phyloP scores from a whole-genome alignment of 2,888 invertebrate species.

The Noctuana brunneofusca region DNA sequence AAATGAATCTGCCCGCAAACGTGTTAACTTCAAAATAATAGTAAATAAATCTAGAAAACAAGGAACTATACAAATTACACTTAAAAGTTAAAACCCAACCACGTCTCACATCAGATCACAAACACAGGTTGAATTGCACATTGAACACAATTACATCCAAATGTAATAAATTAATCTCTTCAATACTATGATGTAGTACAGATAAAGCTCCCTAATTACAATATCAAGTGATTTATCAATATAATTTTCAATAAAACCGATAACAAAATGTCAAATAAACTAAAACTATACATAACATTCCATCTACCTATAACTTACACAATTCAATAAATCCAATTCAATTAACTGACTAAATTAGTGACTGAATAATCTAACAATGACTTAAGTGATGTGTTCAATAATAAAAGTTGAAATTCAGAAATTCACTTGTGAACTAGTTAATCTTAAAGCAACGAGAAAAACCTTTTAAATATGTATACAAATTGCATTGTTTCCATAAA shows the following conservation, averaged over 20 bases:
- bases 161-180: slow-evolving; percentile 81
- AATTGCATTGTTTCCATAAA: slow-evolving; percentile 52
- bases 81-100: slow-evolving; percentile 68
- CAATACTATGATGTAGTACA: slow-evolving; percentile 56
- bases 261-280: slow-evolving; percentile 73
- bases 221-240: slow-evolving; percentile 78
- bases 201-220: slow-evolving; percentile 66
- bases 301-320: slow-evolving; percentile 51
- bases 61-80: slow-evolving; percentile 79
- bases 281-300: slow-evolving; percentile 67
- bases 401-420: slow-evolving; percentile 54
- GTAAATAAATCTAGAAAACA: slow-evolving; percentile 73
- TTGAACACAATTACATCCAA: slow-evolving; percentile 72
- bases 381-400: slow-evolving; percentile 57
- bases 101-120: slow-evolving; percentile 80
- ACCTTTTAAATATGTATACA: slow-evolving; percentile 41
- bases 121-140: slow-evolving; percentile 78
- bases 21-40: slow-evolving; percentile 46
- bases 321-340: slow-evolving; percentile 54
- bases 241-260: slow-evolving; percentile 67
- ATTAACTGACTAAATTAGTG: slow-evolving; percentile 50
- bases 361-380: slow-evolving; percentile 55
- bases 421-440: slow-evolving; percentile 52
- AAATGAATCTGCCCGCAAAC: slow-evolving; percentile 28
- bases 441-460: slow-evolving; percentile 59